Evolutionary conservation across 2,888 invertebrate genomes (phyloP).

Genomic region (Dynastes maya): DNA sequence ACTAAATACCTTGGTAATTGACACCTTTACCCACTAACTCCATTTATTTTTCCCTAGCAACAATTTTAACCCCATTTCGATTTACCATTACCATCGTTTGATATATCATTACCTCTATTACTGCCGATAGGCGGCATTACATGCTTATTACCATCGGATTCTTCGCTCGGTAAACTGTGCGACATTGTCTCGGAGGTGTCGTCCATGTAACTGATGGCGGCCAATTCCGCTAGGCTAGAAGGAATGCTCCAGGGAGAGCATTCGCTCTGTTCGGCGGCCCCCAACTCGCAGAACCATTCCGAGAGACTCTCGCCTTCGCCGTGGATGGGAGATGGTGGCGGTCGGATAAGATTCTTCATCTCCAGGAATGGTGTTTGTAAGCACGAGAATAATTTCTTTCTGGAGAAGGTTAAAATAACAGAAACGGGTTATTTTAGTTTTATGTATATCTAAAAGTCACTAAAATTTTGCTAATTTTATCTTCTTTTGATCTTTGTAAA

Average conservation of each 20-base stretch:
- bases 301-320: conserved; percentile 68
- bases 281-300: conserved; percentile 68
- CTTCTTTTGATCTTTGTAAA: background rate
- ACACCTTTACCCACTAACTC: too few relatives aligned
- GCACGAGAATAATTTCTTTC: conserved; percentile 75
- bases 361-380: conserved; percentile 75
- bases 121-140: conserved; percentile 47
- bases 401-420: conserved; percentile 60
- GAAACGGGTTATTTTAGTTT: too few relatives aligned
- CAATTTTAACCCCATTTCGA: background rate
- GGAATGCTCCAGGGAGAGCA: conserved; percentile 69
- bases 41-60: background rate
- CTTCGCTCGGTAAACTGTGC: conserved; percentile 48
- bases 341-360: conserved; percentile 74
- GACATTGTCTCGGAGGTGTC: conserved; percentile 65
- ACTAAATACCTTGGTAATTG: too few relatives aligned
- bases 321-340: conserved; percentile 68
- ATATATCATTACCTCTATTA: conserved; percentile 41
- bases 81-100: background rate
- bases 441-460: too few relatives aligned
- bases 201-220: conserved; percentile 68
- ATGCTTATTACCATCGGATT: conserved; percentile 42
- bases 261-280: conserved; percentile 64
- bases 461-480: background rate
- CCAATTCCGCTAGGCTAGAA: conserved; percentile 64